Base-by-base conservation (phyloP, 2,113 vertebrate genomes). In the Silurus asotus region DNA sequence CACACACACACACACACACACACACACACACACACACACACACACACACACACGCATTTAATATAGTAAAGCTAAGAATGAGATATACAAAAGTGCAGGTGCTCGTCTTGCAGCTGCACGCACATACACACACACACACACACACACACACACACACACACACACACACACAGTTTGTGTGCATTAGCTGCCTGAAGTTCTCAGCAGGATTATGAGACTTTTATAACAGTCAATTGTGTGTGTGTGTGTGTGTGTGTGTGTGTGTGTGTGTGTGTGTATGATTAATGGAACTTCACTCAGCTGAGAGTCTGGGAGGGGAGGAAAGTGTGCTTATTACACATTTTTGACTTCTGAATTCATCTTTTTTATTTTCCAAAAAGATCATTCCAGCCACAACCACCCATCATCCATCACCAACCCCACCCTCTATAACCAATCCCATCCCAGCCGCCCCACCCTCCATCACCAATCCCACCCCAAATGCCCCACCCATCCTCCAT, bases 301-400 rank as follows among this genome's bases (percentile, higher is more conserved):
- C 88, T 89, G 91, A 93, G 91, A 91, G 91, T 93, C 94, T 91
- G 28, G 28, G 28, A 37, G 28, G 92, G 91, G 92, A 95, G 94
- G 93, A 95, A 93, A 92, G 86, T 9, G 84, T 81, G 3, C 87
- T 93, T 91, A 94, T 95, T 94, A 94, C 28, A 93, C 93, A 93
- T 92, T 93, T 91, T 93, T 92, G 89, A 93, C 91, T 89, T 92
- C 90, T 93, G 92, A 91, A 93, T 90, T 91, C 89, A 93, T 94
- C 91, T 94, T 93, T 94, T 95, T 94, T 90, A 93, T 93, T 94
- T 94, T 89, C 92, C 91, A 90, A 92, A 93, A 93, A 91, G 90
- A 93, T 94, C 91, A 93, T 95, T 94, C 94, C 89, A 85, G 85
- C 89, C 82, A 89, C 81, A 87, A 81, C 78, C 89, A 65, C 75